These are phyloP conservation scores for Synanthedon formicaeformis DNA, from an alignment of 2,888 invertebrate genomes.

Conservation along the genomic window DNA sequence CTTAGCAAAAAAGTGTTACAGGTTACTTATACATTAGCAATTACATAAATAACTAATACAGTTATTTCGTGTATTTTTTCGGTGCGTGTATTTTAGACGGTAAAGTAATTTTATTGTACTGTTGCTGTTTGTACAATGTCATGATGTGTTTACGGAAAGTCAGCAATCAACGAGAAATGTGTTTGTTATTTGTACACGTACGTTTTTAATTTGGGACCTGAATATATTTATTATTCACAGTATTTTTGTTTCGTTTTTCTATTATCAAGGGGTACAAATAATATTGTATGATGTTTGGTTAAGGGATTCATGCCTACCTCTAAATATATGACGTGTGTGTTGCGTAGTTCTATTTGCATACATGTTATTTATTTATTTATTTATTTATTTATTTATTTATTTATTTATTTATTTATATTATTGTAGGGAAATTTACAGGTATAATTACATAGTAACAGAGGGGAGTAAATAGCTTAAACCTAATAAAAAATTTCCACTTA, in stretches of 20 bases:
- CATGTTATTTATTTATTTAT: no score
- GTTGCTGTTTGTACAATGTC: slow-evolving; percentile 19
- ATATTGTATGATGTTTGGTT: no score
- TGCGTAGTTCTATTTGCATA: no score
- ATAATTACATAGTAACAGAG: no score
- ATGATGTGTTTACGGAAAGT: slow-evolving; percentile 19
- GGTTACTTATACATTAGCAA: slow-evolving; percentile 5
- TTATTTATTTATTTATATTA: no score
- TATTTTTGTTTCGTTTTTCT: neutral
- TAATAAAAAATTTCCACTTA: no score
- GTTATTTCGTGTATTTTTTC: slow-evolving; percentile 6
- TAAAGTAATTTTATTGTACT: slow-evolving; percentile 19
- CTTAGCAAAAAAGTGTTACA: neutral
- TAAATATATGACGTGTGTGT: no score
- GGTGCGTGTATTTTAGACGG: slow-evolving; percentile 3
- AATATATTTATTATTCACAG: neutral
- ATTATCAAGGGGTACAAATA: no score
- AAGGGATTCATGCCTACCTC: no score
- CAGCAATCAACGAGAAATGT: slow-evolving; percentile 25
- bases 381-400: no score
- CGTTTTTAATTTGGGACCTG: neutral
- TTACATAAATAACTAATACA: neutral
- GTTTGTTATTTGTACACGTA: slow-evolving; percentile 14
- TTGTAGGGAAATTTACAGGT: no score
- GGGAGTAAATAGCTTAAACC: no score